phyloP scores from a whole-genome alignment of 2,888 invertebrate genomes.

The Sesamia inferens region DNA sequence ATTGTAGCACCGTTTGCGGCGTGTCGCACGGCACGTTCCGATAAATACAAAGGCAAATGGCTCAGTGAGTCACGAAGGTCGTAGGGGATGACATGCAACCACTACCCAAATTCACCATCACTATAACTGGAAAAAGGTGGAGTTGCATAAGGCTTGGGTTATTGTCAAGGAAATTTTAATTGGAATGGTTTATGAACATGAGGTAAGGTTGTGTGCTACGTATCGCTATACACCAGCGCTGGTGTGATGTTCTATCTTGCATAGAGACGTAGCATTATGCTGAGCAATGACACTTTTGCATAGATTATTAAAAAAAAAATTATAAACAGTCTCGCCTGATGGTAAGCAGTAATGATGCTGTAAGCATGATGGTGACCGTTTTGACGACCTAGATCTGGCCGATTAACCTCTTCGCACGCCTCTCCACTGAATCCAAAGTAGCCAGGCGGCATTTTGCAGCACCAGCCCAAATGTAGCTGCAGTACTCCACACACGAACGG shows the following conservation, averaged over 20 bases:
- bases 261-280: background rate
- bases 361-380: too few species aligned
- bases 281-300: too few species aligned
- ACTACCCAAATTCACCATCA: conserved; percentile 57
- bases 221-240: background rate
- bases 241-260: background rate
- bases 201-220: background rate
- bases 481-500: too few species aligned
- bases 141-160: conserved; percentile 47
- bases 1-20: conserved; percentile 70
- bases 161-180: conserved; percentile 34
- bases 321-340: too few species aligned
- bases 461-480: too few species aligned
- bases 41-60: conserved; percentile 82
- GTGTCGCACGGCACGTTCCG: conserved; percentile 85
- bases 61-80: conserved; percentile 85
- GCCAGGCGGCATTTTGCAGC: too few species aligned
- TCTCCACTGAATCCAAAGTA: too few species aligned
- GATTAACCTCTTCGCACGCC: too few species aligned
- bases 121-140: conserved; percentile 35
- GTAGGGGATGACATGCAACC: conserved; percentile 81
- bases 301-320: too few species aligned
- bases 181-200: background rate
- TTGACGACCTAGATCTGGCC: too few species aligned
- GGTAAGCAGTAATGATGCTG: too few species aligned